These are phyloP conservation scores for Antennarius maculatus DNA, from an alignment of 2,797 vertebrate genomes.

Conservation along the genomic window DNA sequence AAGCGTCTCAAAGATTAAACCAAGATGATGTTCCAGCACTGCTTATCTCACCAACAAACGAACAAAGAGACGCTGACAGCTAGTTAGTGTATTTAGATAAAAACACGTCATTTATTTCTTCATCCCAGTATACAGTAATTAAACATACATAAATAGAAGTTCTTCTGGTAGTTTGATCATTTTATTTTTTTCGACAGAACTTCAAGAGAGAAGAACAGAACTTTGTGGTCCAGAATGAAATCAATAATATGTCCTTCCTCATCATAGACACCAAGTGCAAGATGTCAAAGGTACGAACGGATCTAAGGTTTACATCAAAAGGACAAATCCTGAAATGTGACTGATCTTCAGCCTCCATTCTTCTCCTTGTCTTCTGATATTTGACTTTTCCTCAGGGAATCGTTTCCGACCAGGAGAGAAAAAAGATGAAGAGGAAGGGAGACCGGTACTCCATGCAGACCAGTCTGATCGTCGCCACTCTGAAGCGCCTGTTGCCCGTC, in stretches of 20 bases:
- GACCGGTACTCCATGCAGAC: constrained; percentile 95
- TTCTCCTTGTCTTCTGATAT: constrained; percentile 11
- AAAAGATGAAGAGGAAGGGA: constrained; percentile 93
- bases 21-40: too few relatives aligned
- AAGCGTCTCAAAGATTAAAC: too few relatives aligned
- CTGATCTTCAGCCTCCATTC: neutral
- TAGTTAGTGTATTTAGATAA: too few relatives aligned
- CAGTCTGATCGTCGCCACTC: constrained; percentile 93
- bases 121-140: too few relatives aligned
- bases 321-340: neutral
- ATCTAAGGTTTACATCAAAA: neutral
- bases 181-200: constrained; percentile 81
- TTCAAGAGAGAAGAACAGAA: constrained; percentile 98
- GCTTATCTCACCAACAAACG: too few relatives aligned
- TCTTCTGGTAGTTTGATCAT: neutral
- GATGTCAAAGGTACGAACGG: constrained; percentile 91
- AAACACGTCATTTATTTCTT: too few relatives aligned
- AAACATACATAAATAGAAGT: neutral
- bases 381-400: constrained; percentile 81
- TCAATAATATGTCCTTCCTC: constrained; percentile 98
- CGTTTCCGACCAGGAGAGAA: constrained; percentile 94
- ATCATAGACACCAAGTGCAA: constrained; percentile 96
- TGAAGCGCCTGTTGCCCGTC: constrained; percentile 93
- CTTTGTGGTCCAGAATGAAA: constrained; percentile 97
- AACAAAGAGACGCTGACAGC: too few relatives aligned